Evolutionary conservation across 1,140 invertebrate genomes (phyloP).

Genomic region (Odontomachus brunneus): DNA sequence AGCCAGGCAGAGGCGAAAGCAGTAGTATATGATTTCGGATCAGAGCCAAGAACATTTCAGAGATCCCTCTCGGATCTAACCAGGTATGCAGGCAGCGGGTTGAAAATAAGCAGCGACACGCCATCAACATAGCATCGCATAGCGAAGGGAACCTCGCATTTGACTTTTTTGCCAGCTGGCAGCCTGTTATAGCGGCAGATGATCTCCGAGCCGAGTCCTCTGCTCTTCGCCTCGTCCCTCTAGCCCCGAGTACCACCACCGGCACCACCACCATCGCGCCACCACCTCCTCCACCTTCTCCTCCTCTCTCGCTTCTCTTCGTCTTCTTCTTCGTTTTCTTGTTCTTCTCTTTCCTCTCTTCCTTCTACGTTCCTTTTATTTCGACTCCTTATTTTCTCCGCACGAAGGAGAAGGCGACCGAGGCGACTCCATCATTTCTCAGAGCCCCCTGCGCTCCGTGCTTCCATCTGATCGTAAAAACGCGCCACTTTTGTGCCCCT

Average conservation of each 20-base stretch:
- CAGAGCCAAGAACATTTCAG: conserved; percentile 80
- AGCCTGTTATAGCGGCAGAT: conserved; percentile 84
- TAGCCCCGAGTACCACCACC: conserved; percentile 44
- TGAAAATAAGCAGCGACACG: conserved; percentile 85
- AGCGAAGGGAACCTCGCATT: conserved; percentile 81
- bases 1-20: conserved; percentile 65
- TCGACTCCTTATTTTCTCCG: conserved; percentile 78
- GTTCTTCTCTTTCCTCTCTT: conserved; percentile 44
- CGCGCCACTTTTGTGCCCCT: conserved; percentile 73
- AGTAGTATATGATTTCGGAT: conserved; percentile 82
- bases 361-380: conserved; percentile 77
- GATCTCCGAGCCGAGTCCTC: conserved; percentile 80
- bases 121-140: conserved; percentile 84
- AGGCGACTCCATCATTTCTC: conserved; percentile 77
- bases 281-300: conserved; percentile 47
- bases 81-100: conserved; percentile 83
- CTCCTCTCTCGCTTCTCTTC: conserved; percentile 47
- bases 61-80: conserved; percentile 81
- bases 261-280: conserved; percentile 20
- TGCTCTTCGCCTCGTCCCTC: conserved; percentile 67
- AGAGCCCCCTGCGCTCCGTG: conserved; percentile 58
- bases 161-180: conserved; percentile 85
- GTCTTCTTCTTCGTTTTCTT: conserved; percentile 56
- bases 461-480: conserved; percentile 78
- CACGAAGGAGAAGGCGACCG: conserved; percentile 67